These are phyloP conservation scores for Eurytoma californica DNA, from an alignment of 2,888 invertebrate genomes.

Conservation along the genomic window DNA sequence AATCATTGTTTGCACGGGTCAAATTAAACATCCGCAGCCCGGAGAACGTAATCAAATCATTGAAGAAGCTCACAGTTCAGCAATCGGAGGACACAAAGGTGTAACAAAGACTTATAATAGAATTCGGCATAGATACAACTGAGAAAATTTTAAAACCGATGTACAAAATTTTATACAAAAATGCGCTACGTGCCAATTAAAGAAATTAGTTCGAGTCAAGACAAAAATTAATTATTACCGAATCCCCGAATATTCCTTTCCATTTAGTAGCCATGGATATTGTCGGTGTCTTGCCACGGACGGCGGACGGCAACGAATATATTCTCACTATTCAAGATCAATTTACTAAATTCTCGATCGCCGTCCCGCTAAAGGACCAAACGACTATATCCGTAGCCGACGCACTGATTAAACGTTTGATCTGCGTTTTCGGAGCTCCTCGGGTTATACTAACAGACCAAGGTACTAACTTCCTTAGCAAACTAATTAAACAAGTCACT, in stretches of 20 bases:
- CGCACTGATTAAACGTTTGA: constrained; percentile 55
- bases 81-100: constrained; percentile 6
- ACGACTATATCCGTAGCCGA: constrained; percentile 54
- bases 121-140: not conserved
- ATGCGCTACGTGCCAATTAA: constrained; percentile 1
- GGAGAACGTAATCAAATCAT: not conserved
- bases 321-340: constrained; percentile 54
- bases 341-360: constrained; percentile 50
- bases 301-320: constrained; percentile 52
- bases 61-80: not conserved
- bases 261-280: constrained; percentile 3
- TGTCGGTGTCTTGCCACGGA: not conserved
- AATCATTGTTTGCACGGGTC: not conserved
- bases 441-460: constrained; percentile 53
- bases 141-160: not conserved
- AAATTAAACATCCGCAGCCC: not conserved
- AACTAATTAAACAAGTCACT: not conserved
- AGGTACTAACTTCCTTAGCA: not conserved
- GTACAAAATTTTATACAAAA: not conserved
- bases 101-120: constrained; percentile 4
- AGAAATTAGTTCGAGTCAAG: not conserved
- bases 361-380: constrained; percentile 40
- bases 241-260: not conserved
- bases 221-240: constrained; percentile 4
- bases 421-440: constrained; percentile 58